Percentiles rank a stretch among this genome's conserved stretches.
Conservation (phyloP, 2,888 invertebrate genomes). For the Drosophila neotestacea region DNA sequence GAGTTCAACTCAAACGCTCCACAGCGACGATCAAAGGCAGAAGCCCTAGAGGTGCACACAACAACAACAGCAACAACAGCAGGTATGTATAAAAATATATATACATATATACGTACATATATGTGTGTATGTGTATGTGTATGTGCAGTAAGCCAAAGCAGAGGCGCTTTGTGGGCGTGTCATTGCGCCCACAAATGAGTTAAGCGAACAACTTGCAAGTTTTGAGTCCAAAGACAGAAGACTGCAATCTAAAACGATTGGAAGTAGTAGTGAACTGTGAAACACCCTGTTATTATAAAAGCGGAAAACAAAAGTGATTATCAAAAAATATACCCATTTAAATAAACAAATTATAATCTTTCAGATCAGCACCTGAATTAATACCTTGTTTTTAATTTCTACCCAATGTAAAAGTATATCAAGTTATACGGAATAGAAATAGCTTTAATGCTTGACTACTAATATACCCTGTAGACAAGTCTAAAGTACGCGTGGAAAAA, state of each 20-base stretch:
- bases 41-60: constrained; percentile 62
- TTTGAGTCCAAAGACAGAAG: constrained; percentile 3
- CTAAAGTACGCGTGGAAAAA: no score
- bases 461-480: no score
- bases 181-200: constrained; percentile 19
- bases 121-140: not conserved
- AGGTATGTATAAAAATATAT: not conserved
- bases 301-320: not conserved
- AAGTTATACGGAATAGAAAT: no score
- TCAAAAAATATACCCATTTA: no score
- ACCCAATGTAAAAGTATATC: no score
- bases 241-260: not conserved
- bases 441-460: no score
- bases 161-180: constrained; percentile 9
- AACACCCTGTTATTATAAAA: not conserved
- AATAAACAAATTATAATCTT: no score
- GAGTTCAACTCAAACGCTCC: constrained; percentile 56
- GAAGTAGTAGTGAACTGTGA: not conserved
- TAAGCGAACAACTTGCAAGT: constrained; percentile 3
- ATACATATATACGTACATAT: not conserved
- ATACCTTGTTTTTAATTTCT: no score
- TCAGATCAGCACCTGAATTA: no score
- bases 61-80: not conserved
- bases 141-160: not conserved
- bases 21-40: constrained; percentile 40